These are phyloP conservation scores for Myocastor coypus DNA, from an alignment of 2,113 vertebrate species.

Conservation along the genomic window DNA sequence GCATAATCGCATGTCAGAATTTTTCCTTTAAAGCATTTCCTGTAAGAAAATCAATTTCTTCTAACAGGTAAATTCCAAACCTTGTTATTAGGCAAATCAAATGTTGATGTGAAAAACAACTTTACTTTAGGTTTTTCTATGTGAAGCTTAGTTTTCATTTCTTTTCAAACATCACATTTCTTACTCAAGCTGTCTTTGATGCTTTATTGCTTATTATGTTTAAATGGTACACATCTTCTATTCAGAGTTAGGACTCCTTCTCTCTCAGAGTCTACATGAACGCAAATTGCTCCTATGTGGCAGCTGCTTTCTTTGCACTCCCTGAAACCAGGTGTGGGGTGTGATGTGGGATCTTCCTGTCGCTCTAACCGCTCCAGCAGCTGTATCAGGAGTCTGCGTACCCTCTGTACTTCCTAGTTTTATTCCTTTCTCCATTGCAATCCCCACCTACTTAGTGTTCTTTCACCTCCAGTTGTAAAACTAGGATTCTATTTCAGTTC, in stretches of 20 bases:
- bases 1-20: constrained; percentile 12
- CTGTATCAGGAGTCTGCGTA: neutral
- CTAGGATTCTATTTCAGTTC: neutral
- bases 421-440: neutral
- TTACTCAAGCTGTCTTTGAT: neutral
- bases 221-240: neutral
- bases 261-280: neutral
- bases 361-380: neutral
- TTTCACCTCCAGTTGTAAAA: neutral
- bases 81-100: neutral
- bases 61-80: neutral
- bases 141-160: neutral
- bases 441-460: neutral
- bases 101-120: neutral
- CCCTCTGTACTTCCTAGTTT: neutral
- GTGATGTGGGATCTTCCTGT: neutral
- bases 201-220: neutral
- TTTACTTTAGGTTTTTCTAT: neutral
- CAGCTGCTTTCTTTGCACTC: constrained; percentile 20
- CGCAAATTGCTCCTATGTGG: neutral
- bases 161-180: neutral
- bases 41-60: neutral
- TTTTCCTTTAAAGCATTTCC: constrained; percentile 37
- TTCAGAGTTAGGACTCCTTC: neutral
- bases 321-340: neutral